phyloP scores from a whole-genome alignment of 2,888 invertebrate genomes.

The Hyposoter didymator region DNA sequence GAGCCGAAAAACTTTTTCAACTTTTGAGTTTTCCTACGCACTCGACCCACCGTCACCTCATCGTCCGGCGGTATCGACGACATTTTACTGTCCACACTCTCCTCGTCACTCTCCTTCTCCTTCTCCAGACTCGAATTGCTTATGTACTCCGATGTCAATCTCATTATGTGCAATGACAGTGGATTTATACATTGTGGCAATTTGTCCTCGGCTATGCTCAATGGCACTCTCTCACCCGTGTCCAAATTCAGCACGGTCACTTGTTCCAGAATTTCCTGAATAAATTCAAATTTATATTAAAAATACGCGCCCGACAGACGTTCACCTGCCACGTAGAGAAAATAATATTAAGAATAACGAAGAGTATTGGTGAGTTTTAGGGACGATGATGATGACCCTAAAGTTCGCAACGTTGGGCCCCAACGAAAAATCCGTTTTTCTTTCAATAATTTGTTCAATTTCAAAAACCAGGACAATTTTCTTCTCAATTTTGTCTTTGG shows the following conservation, averaged over 20 bases:
- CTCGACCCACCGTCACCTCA: slow-evolving; percentile 84
- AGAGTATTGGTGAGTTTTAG: too few relatives aligned
- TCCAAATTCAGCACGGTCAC: slow-evolving; percentile 93
- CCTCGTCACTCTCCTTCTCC: slow-evolving; percentile 91
- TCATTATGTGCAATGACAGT: slow-evolving; percentile 96
- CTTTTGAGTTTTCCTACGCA: slow-evolving; percentile 86
- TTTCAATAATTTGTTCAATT: too few relatives aligned
- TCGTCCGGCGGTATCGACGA: slow-evolving; percentile 85
- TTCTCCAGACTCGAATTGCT: slow-evolving; percentile 88
- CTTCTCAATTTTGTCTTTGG: too few relatives aligned
- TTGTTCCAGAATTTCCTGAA: slow-evolving; percentile 95
- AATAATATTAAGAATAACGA: too few relatives aligned
- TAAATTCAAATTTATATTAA: slow-evolving; percentile 46
- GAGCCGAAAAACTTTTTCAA: slow-evolving; percentile 93
- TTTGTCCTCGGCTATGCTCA: slow-evolving; percentile 97
- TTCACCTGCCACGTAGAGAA: too few relatives aligned
- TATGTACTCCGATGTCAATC: slow-evolving; percentile 95
- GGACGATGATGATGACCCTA: too few relatives aligned
- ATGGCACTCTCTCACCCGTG: slow-evolving; percentile 96
- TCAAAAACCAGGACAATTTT: too few relatives aligned
- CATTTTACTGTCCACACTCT: slow-evolving; percentile 89
- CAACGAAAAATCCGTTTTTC: too few relatives aligned
- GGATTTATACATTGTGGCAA: slow-evolving; percentile 97
- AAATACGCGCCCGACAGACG: too few relatives aligned
- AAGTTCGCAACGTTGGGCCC: too few relatives aligned